phyloP scores from a whole-genome alignment of 1,140 invertebrate species.

The Sitobion miscanthi region DNA sequence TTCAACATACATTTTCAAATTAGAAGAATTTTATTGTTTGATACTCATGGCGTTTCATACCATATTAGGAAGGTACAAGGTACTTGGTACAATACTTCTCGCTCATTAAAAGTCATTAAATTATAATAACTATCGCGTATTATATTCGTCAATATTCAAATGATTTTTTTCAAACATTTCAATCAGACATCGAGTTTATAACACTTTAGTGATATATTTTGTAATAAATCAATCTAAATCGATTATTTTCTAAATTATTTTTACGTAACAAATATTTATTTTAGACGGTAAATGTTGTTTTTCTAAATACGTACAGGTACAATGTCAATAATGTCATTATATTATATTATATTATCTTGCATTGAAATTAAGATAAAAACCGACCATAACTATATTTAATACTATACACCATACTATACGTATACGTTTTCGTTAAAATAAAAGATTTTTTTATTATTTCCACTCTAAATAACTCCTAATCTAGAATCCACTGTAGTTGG shows the following conservation, averaged over 20 bases:
- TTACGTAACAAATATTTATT: background rate
- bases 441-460: background rate
- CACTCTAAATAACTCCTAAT: conserved; percentile 5
- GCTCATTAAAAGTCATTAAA: background rate
- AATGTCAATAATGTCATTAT: background rate
- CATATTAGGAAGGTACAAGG: background rate
- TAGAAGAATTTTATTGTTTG: background rate
- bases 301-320: background rate
- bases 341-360: background rate
- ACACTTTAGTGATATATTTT: background rate
- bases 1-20: background rate
- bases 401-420: no score
- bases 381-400: no score
- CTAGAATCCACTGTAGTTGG: background rate
- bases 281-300: background rate
- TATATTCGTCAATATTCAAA: background rate
- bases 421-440: background rate
- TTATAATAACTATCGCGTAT: no score
- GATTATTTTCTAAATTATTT: background rate
- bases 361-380: background rate
- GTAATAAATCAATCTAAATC: background rate
- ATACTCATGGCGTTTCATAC: background rate
- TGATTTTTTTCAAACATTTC: background rate
- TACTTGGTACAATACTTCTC: background rate
- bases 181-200: background rate